phyloP scores from a whole-genome alignment of 1,140 invertebrate species.

The Bombus consobrinus region DNA sequence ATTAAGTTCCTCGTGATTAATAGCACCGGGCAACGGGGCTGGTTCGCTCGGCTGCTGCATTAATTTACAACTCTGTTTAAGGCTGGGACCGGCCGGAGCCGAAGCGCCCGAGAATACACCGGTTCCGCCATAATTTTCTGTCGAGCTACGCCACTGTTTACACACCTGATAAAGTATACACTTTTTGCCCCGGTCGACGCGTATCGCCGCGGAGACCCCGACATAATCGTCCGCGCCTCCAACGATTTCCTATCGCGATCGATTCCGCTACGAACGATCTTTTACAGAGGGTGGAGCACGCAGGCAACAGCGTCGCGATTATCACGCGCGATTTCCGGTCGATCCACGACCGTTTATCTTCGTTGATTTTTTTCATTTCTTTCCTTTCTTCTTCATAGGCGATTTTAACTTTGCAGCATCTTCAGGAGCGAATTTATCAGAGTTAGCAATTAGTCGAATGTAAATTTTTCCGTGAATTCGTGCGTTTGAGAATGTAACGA shows the following conservation, averaged over 20 bases:
- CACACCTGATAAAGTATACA: slow-evolving; percentile 44
- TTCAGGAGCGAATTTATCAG: too few species aligned
- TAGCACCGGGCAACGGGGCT: slow-evolving; percentile 37
- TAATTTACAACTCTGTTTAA: slow-evolving; percentile 59
- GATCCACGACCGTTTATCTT: neutral
- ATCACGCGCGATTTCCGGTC: neutral
- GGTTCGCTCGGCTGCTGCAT: slow-evolving; percentile 38
- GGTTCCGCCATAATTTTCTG: slow-evolving; percentile 49
- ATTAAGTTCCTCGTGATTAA: slow-evolving; percentile 60
- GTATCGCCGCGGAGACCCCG: slow-evolving; percentile 3
- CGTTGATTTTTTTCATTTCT: too few species aligned
- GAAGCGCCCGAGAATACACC: slow-evolving; percentile 15
- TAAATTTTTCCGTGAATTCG: too few species aligned
- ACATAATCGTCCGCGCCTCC: slow-evolving; percentile 1
- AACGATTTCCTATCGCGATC: neutral
- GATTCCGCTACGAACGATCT: neutral
- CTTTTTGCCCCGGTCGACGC: neutral
- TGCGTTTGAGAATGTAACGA: neutral
- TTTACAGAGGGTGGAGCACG: too few species aligned
- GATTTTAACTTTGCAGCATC: neutral
- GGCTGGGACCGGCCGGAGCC: slow-evolving; percentile 20
- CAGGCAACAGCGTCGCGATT: neutral
- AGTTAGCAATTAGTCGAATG: too few species aligned
- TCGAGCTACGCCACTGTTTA: slow-evolving; percentile 44
- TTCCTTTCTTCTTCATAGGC: too few species aligned